These are phyloP conservation scores for Neomonachus schauinslandi DNA, from an alignment of 2,113 vertebrate species.

Conservation along the genomic window DNA sequence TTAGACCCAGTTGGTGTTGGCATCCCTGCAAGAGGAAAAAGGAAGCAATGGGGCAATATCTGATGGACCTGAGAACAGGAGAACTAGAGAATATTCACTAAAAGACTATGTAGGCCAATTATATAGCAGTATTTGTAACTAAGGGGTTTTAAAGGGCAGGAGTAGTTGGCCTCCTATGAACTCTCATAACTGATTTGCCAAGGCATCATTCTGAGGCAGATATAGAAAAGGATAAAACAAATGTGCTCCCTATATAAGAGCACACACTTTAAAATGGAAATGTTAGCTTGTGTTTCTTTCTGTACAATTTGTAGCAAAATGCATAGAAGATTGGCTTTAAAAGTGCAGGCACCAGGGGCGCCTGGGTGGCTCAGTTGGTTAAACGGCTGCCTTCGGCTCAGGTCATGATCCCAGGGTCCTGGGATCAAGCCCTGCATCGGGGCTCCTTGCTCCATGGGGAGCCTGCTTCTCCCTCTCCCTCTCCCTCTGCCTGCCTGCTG, in stretches of 20 bases:
- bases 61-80: background rate
- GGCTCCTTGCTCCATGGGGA: too few species aligned
- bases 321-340: background rate
- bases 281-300: background rate
- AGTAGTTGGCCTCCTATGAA: background rate
- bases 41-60: background rate
- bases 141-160: background rate
- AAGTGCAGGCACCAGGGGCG: background rate
- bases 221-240: background rate
- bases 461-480: too few species aligned
- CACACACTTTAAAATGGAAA: slow-evolving; percentile 27
- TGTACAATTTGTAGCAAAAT: background rate
- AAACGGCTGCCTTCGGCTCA: too few species aligned
- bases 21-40: background rate
- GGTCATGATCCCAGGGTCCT: too few species aligned
- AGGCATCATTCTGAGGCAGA: background rate
- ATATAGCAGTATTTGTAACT: background rate
- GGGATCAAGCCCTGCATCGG: too few species aligned
- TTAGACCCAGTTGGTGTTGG: background rate
- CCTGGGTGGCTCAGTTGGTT: too few species aligned
- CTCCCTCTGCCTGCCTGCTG: too few species aligned
- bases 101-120: background rate
- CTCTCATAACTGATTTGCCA: slow-evolving; percentile 22
- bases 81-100: background rate
- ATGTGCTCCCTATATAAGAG: background rate